These are phyloP conservation scores for Pygoscelis antarcticus DNA, from an alignment of 2,113 vertebrate species.

Conservation along the genomic window DNA sequence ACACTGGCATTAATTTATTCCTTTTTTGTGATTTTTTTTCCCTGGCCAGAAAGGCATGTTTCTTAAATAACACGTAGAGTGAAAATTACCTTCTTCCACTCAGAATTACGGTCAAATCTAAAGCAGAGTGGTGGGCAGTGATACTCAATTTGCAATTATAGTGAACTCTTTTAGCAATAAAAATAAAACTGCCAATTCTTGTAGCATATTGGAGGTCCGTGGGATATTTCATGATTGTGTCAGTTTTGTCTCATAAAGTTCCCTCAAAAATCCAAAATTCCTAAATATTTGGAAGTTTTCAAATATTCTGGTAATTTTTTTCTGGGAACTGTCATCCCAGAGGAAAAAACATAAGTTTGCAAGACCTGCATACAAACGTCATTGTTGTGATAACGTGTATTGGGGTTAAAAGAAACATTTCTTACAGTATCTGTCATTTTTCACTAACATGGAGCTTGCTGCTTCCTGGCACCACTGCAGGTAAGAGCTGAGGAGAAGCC, in stretches of 20 bases:
- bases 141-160: background rate
- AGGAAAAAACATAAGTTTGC: accelerated
- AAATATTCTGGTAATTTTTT: background rate
- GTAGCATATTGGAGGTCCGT: background rate
- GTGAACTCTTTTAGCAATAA: background rate
- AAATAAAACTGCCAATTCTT: background rate
- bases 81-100: background rate
- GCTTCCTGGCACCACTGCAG: background rate
- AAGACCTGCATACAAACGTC: background rate
- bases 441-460: accelerated
- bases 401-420: background rate
- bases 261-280: background rate
- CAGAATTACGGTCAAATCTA: background rate
- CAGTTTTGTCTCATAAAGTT: background rate
- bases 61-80: background rate
- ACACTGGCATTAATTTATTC: background rate
- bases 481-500: background rate
- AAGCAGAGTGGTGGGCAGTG: background rate
- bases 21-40: background rate
- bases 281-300: background rate
- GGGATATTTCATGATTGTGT: background rate
- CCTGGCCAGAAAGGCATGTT: background rate
- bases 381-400: background rate
- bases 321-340: background rate
- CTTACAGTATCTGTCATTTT: background rate